These are phyloP conservation scores for Arvicanthis niloticus DNA, from an alignment of 2,113 vertebrate genomes.

Conservation along the genomic window DNA sequence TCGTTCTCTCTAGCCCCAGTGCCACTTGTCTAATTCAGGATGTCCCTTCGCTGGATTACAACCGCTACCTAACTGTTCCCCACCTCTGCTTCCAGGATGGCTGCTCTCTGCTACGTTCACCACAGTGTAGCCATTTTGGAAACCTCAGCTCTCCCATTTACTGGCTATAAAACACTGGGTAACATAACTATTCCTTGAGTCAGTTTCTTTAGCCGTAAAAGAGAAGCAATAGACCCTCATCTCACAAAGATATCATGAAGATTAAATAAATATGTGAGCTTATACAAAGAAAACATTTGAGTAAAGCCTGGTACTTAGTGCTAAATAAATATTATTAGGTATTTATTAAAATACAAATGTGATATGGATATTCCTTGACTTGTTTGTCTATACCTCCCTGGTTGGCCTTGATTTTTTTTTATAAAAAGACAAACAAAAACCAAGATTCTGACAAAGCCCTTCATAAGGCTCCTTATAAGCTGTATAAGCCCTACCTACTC, in stretches of 20 bases:
- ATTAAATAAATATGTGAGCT: not conserved
- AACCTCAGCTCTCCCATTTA: not conserved
- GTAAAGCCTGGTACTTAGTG: not conserved
- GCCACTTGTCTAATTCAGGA: not conserved
- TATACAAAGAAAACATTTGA: slow-evolving; percentile 19
- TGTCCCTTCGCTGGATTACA: not conserved
- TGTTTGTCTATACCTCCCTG: not conserved
- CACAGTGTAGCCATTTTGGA: not conserved
- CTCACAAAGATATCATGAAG: not conserved
- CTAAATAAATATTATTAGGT: not conserved
- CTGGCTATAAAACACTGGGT: not conserved
- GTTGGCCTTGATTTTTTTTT: not conserved
- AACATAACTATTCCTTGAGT: not conserved
- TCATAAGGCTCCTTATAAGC: not conserved
- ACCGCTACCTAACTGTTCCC: not conserved
- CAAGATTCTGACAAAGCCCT: not conserved
- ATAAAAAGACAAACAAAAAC: not conserved
- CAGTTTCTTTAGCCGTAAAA: slow-evolving; percentile 17
- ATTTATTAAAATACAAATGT: slow-evolving; percentile 42
- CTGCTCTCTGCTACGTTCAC: not conserved
- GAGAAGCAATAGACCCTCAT: not conserved
- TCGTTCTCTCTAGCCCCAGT: not conserved
- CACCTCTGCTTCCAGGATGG: not conserved
- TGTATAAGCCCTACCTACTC: not conserved
- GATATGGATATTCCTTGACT: not conserved